phyloP scores from a whole-genome alignment of 2,888 invertebrate genomes.

The Harpalus rufipes region DNA sequence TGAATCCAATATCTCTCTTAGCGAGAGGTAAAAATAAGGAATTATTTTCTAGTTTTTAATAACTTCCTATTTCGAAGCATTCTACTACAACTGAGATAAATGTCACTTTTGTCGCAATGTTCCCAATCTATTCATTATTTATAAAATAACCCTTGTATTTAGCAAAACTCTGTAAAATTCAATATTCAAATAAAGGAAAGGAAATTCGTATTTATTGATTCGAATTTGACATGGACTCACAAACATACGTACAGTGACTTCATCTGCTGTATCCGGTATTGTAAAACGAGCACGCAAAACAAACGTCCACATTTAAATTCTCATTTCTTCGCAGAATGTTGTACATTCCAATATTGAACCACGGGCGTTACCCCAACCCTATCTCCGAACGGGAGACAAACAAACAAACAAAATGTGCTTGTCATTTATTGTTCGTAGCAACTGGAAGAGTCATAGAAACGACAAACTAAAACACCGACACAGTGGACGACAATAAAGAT shows the following conservation, averaged over 20 bases:
- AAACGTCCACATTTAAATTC: constrained; percentile 42
- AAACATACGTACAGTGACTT: constrained; percentile 12
- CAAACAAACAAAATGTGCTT: constrained; percentile 27
- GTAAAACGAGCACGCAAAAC: constrained; percentile 9
- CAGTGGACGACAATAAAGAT: too few relatives aligned
- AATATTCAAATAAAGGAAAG: not conserved
- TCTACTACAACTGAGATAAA: too few relatives aligned
- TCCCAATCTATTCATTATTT: too few relatives aligned
- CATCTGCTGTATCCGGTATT: not conserved
- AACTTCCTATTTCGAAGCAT: too few relatives aligned
- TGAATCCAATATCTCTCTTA: too few relatives aligned
- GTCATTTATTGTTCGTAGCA: constrained; percentile 42
- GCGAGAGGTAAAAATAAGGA: too few relatives aligned
- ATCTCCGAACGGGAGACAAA: not conserved
- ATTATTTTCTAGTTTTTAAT: too few relatives aligned
- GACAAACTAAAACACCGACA: not conserved
- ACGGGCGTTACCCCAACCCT: not conserved
- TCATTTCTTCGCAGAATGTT: constrained; percentile 43
- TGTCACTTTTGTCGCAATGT: too few relatives aligned
- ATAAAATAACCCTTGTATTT: too few relatives aligned
- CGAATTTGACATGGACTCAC: constrained; percentile 22
- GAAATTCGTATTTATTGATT: constrained; percentile 32
- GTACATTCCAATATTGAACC: constrained; percentile 43
- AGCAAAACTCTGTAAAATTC: not conserved
- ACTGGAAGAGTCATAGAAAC: not conserved